Conservation (phyloP, 1,140 invertebrate species). For the Anoplolepis gracilipes region DNA sequence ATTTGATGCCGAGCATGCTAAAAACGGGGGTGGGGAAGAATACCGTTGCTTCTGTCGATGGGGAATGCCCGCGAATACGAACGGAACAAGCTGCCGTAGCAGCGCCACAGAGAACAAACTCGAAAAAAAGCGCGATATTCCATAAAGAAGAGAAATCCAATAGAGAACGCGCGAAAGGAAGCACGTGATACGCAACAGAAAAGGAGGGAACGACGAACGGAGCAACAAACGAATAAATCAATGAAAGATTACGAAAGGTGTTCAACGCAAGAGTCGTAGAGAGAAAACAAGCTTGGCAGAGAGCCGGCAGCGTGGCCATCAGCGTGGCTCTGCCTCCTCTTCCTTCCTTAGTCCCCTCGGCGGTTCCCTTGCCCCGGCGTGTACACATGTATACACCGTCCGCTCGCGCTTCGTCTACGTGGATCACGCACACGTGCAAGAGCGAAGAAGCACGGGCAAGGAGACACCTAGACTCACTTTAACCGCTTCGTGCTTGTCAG, state of each 20-base stretch:
- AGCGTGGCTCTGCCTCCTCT: slow-evolving; percentile 72
- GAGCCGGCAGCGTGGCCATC: slow-evolving; percentile 49
- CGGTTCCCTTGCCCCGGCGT: slow-evolving; percentile 57
- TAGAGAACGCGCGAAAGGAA: slow-evolving; percentile 2
- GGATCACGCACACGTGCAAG: slow-evolving; percentile 64
- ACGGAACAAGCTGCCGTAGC: slow-evolving; percentile 67
- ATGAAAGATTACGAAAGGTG: slow-evolving; percentile 37
- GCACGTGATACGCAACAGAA: slow-evolving; percentile 63
- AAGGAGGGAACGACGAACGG: slow-evolving; percentile 70
- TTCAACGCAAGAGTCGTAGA: slow-evolving; percentile 28
- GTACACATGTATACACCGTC: background rate
- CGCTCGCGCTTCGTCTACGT: slow-evolving; percentile 67
- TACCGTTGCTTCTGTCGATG: slow-evolving; percentile 84
- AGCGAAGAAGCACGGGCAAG: slow-evolving; percentile 57
- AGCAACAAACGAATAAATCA: slow-evolving; percentile 48
- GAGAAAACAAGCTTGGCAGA: slow-evolving; percentile 47
- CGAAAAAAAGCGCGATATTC: too few relatives aligned
- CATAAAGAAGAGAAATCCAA: too few relatives aligned
- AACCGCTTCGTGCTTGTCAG: slow-evolving; percentile 80
- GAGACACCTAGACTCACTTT: slow-evolving; percentile 80
- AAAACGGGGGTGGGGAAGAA: slow-evolving; percentile 74
- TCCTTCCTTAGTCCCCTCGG: slow-evolving; percentile 70
- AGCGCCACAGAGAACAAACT: slow-evolving; percentile 11
- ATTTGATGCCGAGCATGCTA: slow-evolving; percentile 46
- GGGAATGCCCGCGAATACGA: slow-evolving; percentile 79